Evolutionary conservation across 2,888 invertebrate species (phyloP).

Genomic region (Miltochrista miniata): DNA sequence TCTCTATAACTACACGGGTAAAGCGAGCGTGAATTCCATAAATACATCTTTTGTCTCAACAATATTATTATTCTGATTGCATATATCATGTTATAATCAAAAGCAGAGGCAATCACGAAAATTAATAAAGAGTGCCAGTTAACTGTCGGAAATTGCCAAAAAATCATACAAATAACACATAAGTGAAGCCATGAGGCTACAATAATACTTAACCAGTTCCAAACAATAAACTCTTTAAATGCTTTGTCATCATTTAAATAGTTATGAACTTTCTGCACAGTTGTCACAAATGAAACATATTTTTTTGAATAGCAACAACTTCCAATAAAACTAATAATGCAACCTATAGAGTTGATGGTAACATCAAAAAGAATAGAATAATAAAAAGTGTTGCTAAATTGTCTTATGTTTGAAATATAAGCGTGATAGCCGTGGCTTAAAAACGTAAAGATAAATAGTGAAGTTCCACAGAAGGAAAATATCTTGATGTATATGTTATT

Average conservation of each 20-base stretch:
- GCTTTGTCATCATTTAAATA: neutral
- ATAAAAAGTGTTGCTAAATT: neutral
- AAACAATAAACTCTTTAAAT: neutral
- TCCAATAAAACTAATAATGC: slow-evolving; percentile 3
- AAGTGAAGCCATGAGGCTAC: neutral
- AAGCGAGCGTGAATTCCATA: slow-evolving; percentile 10
- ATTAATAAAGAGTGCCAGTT: neutral
- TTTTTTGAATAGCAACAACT: neutral
- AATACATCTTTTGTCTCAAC: slow-evolving; percentile 11
- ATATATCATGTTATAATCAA: slow-evolving; percentile 11
- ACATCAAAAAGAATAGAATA: neutral
- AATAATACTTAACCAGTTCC: slow-evolving; percentile 9
- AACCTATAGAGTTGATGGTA: neutral
- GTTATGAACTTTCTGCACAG: slow-evolving; percentile 12
- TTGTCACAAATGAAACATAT: slow-evolving; percentile 8
- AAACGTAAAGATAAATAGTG: neutral
- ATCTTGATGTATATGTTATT: slow-evolving; percentile 3
- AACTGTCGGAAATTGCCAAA: neutral
- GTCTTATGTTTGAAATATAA: neutral
- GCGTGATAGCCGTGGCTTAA: neutral
- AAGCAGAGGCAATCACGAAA: neutral
- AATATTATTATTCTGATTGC: neutral
- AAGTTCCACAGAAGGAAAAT: neutral
- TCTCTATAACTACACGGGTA: neutral
- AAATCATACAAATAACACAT: neutral